Evolutionary conservation across 2,888 invertebrate genomes (phyloP).

Genomic region (Eilema griseolum): DNA sequence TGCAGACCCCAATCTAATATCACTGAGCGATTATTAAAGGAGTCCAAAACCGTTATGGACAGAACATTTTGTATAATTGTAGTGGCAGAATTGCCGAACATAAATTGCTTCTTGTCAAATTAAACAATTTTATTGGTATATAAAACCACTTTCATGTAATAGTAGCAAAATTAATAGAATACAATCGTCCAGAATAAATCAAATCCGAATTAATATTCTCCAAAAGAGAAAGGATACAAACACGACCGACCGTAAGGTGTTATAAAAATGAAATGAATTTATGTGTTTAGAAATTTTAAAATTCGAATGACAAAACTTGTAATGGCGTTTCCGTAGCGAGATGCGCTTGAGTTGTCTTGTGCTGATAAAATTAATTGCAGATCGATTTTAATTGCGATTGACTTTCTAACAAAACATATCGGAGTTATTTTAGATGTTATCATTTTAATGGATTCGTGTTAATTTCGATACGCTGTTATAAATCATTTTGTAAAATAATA

Average conservation of each 20-base stretch:
- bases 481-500: slow-evolving; percentile 16
- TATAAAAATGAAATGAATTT: slow-evolving; percentile 64
- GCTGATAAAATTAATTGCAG: slow-evolving; percentile 49
- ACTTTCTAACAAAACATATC: slow-evolving; percentile 25
- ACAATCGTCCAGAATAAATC: slow-evolving; percentile 53
- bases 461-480: slow-evolving; percentile 17
- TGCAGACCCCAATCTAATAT: slow-evolving; percentile 24
- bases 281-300: slow-evolving; percentile 67
- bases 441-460: slow-evolving; percentile 20
- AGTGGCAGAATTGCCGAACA: slow-evolving; percentile 37
- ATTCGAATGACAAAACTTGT: slow-evolving; percentile 62
- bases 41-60: slow-evolving; percentile 29
- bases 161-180: slow-evolving; percentile 44
- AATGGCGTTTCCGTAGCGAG: slow-evolving; percentile 45
- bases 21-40: slow-evolving; percentile 27
- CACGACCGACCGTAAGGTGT: slow-evolving; percentile 40
- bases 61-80: slow-evolving; percentile 37
- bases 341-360: slow-evolving; percentile 31
- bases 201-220: slow-evolving; percentile 49
- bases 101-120: slow-evolving; percentile 54
- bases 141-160: slow-evolving; percentile 54
- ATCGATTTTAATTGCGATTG: slow-evolving; percentile 35
- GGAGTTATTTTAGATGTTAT: slow-evolving; percentile 21
- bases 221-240: slow-evolving; percentile 61
- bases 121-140: slow-evolving; percentile 55